phyloP scores from a whole-genome alignment of 2,797 vertebrate genomes.

The Myripristis jacobus region DNA sequence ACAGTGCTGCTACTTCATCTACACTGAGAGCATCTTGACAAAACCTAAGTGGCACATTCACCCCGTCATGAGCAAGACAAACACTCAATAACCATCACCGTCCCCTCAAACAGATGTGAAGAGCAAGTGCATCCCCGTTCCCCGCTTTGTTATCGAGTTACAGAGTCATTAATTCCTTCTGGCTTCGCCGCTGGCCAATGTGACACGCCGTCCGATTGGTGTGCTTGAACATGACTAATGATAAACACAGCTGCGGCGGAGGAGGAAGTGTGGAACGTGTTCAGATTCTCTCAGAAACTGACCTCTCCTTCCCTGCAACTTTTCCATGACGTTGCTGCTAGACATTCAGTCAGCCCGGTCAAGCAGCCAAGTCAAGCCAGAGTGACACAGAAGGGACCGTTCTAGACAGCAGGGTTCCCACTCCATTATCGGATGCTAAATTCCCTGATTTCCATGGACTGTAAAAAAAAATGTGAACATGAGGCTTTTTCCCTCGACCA shows the following conservation, averaged over 20 bases:
- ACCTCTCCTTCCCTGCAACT: slow-evolving; percentile 2
- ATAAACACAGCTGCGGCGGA: slow-evolving; percentile 59
- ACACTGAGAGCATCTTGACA: too few species aligned
- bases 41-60: too few species aligned
- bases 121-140: slow-evolving; percentile 10
- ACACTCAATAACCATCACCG: slow-evolving; percentile 5
- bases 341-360: slow-evolving; percentile 27
- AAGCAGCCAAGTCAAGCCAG: background rate
- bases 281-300: slow-evolving; percentile 27
- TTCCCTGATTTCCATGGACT: too few species aligned
- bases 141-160: background rate
- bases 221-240: slow-evolving; percentile 31
- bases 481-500: too few species aligned
- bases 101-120: slow-evolving; percentile 51
- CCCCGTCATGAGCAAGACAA: slow-evolving; percentile 10
- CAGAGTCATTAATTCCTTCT: slow-evolving; percentile 11
- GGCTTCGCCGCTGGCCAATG: background rate
- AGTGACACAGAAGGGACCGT: background rate
- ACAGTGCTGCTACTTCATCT: background rate
- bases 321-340: slow-evolving; percentile 37
- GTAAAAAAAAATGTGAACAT: too few species aligned
- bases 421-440: too few species aligned
- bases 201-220: slow-evolving; percentile 14
- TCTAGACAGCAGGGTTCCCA: background rate
- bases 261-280: slow-evolving; percentile 34